A percentile compares a stretch with the other conserved stretches of the same genome.
Evolutionary conservation across 2,888 invertebrate species (phyloP).

Genomic region (Drosophila phalerata): DNA sequence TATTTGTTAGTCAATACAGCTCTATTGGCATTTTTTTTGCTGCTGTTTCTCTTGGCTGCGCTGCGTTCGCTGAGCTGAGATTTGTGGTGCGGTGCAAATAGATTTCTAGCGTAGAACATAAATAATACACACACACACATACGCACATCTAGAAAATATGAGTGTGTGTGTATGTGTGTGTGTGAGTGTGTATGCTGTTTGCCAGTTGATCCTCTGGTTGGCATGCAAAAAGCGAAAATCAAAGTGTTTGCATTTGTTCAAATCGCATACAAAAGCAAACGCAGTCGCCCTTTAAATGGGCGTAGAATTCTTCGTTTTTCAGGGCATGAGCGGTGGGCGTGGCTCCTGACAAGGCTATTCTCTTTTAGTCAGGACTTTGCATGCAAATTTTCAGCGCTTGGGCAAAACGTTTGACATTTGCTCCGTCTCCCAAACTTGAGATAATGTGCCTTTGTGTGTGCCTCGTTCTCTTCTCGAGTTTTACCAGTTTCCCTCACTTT

Average conservation of each 20-base stretch:
- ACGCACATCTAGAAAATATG: slow-evolving; percentile 21
- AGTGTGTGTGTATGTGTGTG: slow-evolving; percentile 29
- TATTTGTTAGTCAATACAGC: neutral
- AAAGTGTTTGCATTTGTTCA: slow-evolving; percentile 80
- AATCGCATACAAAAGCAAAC: slow-evolving; percentile 69
- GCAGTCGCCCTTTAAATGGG: slow-evolving; percentile 29
- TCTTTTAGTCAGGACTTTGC: slow-evolving; percentile 52
- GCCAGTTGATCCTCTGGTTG: slow-evolving; percentile 69
- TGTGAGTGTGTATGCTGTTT: slow-evolving; percentile 30
- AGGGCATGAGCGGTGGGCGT: slow-evolving; percentile 34
- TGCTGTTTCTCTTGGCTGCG: slow-evolving; percentile 41
- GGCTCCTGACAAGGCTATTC: slow-evolving; percentile 43
- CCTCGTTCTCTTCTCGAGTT: slow-evolving; percentile 8
- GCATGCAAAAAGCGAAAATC: slow-evolving; percentile 65
- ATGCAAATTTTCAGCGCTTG: slow-evolving; percentile 67
- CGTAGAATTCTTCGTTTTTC: slow-evolving; percentile 14
- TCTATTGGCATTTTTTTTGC: slow-evolving; percentile 16
- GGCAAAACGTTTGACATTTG: slow-evolving; percentile 80
- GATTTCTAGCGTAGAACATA: slow-evolving; percentile 84
- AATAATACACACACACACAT: slow-evolving; percentile 80
- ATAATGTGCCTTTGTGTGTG: slow-evolving; percentile 64
- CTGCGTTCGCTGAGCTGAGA: slow-evolving; percentile 79
- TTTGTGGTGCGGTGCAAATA: slow-evolving; percentile 85
- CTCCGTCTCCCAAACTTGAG: slow-evolving; percentile 57
- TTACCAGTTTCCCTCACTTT: slow-evolving; percentile 2